Conservation (phyloP, 2,113 vertebrate genomes). For the Barbus barbus region DNA sequence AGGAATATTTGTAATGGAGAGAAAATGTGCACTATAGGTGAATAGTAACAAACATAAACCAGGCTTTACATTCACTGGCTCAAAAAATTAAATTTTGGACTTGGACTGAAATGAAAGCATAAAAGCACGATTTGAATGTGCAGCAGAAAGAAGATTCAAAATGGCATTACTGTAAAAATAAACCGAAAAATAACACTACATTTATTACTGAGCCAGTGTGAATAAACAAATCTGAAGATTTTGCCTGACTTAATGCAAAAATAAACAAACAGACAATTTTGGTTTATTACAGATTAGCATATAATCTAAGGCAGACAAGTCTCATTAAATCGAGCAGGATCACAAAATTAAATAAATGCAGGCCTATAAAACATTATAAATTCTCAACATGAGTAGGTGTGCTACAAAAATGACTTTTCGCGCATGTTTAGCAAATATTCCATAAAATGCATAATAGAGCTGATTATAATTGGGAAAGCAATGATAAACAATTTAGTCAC, state of each 20-base stretch:
- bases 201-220: too few species aligned
- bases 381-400: neutral
- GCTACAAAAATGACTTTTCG: neutral
- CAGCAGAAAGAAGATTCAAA: neutral
- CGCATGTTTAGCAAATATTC: too few species aligned
- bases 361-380: neutral
- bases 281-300: neutral
- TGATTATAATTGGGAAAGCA: too few species aligned
- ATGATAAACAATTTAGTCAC: neutral
- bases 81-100: neutral
- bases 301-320: neutral
- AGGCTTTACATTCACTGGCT: conserved; percentile 8
- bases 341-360: neutral
- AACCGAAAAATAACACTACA: neutral
- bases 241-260: neutral
- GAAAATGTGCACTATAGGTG: neutral
- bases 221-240: too few species aligned
- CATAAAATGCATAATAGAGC: neutral
- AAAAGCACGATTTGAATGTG: neutral
- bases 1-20: neutral
- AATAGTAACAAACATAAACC: neutral
- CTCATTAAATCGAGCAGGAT: neutral
- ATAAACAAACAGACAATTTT: neutral
- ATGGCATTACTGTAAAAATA: neutral
- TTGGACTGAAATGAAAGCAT: neutral